These are phyloP conservation scores for Crotophaga sulcirostris DNA, from an alignment of 2,113 vertebrate genomes.

Conservation along the genomic window DNA sequence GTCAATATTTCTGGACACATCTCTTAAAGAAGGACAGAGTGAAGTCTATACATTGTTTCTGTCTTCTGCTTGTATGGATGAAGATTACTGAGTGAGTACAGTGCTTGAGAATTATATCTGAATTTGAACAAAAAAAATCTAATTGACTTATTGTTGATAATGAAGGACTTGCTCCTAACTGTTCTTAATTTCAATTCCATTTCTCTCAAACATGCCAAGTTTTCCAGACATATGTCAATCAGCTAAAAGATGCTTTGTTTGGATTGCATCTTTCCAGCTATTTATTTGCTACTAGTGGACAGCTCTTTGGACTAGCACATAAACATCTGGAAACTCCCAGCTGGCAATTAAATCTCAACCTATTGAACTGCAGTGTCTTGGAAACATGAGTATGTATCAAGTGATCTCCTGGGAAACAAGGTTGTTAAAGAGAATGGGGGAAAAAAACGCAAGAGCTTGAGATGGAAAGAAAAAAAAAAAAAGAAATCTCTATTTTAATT, in stretches of 20 bases:
- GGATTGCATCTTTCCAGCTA: background rate
- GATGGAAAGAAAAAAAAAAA: background rate
- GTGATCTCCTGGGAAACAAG: conserved; percentile 36
- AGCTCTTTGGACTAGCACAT: background rate
- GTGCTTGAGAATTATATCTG: background rate
- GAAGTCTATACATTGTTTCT: background rate
- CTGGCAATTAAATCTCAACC: conserved; percentile 46
- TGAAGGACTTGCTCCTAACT: background rate
- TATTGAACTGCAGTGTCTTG: conserved; percentile 42
- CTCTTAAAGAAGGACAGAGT: background rate
- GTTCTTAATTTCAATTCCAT: background rate
- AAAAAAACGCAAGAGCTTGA: conserved; percentile 30
- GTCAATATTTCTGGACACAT: background rate
- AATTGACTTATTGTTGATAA: conserved; percentile 8
- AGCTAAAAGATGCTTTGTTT: background rate
- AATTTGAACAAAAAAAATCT: background rate
- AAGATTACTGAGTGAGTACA: background rate
- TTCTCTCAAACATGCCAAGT: background rate
- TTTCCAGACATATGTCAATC: conserved; percentile 20
- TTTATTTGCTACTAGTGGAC: conserved; percentile 1
- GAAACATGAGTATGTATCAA: conserved; percentile 28
- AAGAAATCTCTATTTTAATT: conserved; percentile 40
- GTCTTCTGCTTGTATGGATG: background rate
- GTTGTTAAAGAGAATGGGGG: conserved; percentile 32
- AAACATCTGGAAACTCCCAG: conserved; percentile 51